These are phyloP conservation scores for Ceramica pisi DNA, from an alignment of 2,888 invertebrate genomes.

Conservation along the genomic window DNA sequence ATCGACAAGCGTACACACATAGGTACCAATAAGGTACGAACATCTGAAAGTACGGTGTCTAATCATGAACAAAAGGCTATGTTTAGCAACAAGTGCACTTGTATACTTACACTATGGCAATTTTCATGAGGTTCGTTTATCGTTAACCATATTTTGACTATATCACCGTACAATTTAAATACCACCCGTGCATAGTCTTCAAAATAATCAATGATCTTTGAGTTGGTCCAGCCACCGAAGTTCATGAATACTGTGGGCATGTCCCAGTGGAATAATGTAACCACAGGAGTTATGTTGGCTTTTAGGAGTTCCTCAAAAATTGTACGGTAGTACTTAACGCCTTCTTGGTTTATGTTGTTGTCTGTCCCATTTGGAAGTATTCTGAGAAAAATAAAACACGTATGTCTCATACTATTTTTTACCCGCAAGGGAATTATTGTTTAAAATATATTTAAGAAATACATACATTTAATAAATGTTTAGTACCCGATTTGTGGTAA, in stretches of 20 bases:
- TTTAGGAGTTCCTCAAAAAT: constrained; percentile 93
- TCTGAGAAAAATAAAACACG: constrained; percentile 74
- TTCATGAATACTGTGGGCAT: constrained; percentile 88
- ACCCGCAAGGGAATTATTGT: too few relatives aligned
- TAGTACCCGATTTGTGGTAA: too few relatives aligned
- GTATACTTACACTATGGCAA: constrained; percentile 81
- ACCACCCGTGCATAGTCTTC: constrained; percentile 90
- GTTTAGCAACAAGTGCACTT: not conserved
- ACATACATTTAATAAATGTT: too few relatives aligned
- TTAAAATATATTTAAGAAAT: too few relatives aligned
- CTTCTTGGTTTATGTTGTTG: constrained; percentile 92
- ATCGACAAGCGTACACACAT: too few relatives aligned
- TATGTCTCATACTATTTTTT: too few relatives aligned
- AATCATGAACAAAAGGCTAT: too few relatives aligned
- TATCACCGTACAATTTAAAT: constrained; percentile 91
- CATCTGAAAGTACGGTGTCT: too few relatives aligned
- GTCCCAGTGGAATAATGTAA: constrained; percentile 93
- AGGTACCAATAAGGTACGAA: too few relatives aligned
- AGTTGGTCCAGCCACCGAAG: constrained; percentile 89
- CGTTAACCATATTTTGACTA: constrained; percentile 93
- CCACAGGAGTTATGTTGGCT: constrained; percentile 92
- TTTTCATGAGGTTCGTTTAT: constrained; percentile 93
- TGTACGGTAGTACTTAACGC: constrained; percentile 94
- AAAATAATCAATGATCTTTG: constrained; percentile 88
- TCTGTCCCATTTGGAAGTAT: constrained; percentile 93